Percentiles rank a stretch among this genome's conserved stretches.
phyloP scores from a whole-genome alignment of 2,113 vertebrate species.

The Cygnus buccinator region DNA sequence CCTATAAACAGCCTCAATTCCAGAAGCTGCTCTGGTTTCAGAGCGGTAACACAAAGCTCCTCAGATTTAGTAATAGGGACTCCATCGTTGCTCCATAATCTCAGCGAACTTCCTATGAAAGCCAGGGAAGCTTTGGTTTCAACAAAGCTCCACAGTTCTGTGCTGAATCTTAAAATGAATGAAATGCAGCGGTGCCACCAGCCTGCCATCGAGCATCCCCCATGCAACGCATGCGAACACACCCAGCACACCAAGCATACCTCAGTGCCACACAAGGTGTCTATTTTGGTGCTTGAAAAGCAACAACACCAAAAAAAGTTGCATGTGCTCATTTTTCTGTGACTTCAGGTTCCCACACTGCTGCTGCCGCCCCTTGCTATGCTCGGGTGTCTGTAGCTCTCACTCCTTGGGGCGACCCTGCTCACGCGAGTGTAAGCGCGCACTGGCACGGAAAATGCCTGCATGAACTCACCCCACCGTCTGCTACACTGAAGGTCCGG shows the following conservation, averaged over 20 bases:
- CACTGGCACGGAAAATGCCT: background rate
- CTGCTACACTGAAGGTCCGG: accelerated
- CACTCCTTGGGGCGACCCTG: accelerated
- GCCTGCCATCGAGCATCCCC: background rate
- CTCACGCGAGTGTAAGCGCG: accelerated
- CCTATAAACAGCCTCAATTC: background rate
- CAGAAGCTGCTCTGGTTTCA: background rate
- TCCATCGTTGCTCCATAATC: background rate
- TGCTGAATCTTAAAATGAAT: background rate
- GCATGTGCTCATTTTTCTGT: accelerated
- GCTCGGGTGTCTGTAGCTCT: accelerated
- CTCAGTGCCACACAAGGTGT: background rate
- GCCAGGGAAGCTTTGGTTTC: background rate
- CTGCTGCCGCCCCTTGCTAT: accelerated
- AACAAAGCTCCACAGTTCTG: background rate
- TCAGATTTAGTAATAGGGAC: background rate
- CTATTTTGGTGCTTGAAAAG: background rate
- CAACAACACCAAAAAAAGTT: accelerated
- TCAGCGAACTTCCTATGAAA: background rate
- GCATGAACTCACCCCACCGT: background rate
- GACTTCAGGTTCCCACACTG: background rate
- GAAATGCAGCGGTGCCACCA: background rate
- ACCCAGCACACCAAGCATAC: background rate
- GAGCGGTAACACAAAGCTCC: background rate
- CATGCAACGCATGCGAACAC: background rate